Conservation (phyloP, 2,113 vertebrate genomes). For the Misgurnus mizolepis region DNA sequence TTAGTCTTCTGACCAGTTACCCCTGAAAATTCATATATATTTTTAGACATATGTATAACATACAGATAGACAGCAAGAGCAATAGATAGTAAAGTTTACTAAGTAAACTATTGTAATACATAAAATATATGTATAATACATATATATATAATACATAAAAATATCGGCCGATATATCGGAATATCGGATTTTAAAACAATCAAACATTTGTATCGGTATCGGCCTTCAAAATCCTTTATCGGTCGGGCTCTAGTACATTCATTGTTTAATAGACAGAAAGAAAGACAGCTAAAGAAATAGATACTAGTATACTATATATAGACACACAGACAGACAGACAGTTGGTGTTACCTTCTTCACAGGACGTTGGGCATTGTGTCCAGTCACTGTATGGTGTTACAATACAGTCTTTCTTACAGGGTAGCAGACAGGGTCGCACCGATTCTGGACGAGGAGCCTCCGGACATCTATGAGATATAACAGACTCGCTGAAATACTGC, state of each 20-base stretch:
- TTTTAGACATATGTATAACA: not conserved
- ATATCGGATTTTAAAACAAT: too few relatives aligned
- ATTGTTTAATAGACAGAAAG: not conserved
- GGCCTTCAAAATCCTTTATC: too few relatives aligned
- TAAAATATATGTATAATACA: too few relatives aligned
- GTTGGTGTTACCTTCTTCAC: conserved; percentile 81
- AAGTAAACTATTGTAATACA: too few relatives aligned
- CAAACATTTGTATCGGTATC: too few relatives aligned
- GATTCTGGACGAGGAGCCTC: conserved; percentile 91
- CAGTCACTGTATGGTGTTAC: conserved; percentile 91
- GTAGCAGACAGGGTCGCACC: conserved; percentile 86
- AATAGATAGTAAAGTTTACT: not conserved
- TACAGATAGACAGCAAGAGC: accelerated
- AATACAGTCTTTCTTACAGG: conserved; percentile 92
- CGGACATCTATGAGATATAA: conserved; percentile 77
- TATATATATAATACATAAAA: too few relatives aligned
- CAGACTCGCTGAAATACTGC: conserved; percentile 14
- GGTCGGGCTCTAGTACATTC: too few relatives aligned
- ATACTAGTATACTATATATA: not conserved
- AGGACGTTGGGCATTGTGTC: conserved; percentile 83
- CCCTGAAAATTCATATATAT: not conserved
- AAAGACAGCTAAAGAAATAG: not conserved
- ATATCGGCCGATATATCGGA: too few relatives aligned
- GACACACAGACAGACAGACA: not conserved
- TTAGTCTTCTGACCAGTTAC: conserved; percentile 67